Base-by-base conservation (phyloP, 2,797 vertebrate species). In the Cheirogaleus major region DNA sequence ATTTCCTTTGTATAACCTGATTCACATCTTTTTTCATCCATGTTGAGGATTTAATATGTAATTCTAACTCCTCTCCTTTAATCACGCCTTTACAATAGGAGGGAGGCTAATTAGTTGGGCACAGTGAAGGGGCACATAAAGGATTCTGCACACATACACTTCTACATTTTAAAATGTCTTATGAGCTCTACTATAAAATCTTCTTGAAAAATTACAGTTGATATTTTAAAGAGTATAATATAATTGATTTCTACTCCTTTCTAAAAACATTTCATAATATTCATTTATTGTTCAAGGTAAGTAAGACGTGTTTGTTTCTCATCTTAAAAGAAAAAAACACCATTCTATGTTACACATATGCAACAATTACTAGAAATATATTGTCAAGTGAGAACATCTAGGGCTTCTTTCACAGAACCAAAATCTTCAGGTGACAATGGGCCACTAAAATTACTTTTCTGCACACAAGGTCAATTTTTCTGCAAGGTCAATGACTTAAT, bases 271-370 rank as follows among this genome's bases (percentile, higher is more conserved):
- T 32, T 80, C 83, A 63, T 0, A 89, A 79, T 82, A 86, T 27
- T 41, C 38, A 69, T 75, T 95, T 43, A 38, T 43, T 76, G 25
- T 10, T 45, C 20, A 17, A 48, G 30, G 67, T 9, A 72, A 95
- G 20, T 20, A 78, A 0, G 0, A 0, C 57, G 4, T 70, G 32
- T 78, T 92, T 91, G n/a, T 18, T 55, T 32, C 13, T 90, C 70
- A 30, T 69, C 50, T 70, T 67, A 65, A 20, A 81, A 72, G 45
- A 15, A 17, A 41, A 75, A 61, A 55, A 14, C 14, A 55, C 23
- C 25, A 81, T 48, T 72, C 73, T 61, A 55, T 17, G 22, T 75
- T 78, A 87, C 32, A 87, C 11, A 79, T 14, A 73, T 81, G 25
- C n/a, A 79, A 65, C 9, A 80, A 80, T 76, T 23, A 50, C 52